Evolutionary conservation across 1,140 invertebrate genomes (phyloP), one percentile per base, ranked within the genome.

Genomic region (Drosophila ogumai): DNA sequence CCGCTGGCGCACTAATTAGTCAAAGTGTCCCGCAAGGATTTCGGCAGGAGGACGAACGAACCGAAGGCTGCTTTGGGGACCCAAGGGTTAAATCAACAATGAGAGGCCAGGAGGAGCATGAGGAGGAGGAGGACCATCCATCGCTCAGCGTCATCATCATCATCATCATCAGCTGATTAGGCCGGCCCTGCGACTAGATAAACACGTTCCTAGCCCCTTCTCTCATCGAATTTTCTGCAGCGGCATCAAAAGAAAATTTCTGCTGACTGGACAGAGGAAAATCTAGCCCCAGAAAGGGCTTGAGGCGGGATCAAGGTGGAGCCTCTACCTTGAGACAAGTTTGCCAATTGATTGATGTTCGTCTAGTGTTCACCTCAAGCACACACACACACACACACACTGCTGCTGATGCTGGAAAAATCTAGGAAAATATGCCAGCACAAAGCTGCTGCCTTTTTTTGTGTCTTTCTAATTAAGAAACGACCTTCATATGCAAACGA

Each of bases 1-100:
- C 75, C 78, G 79, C 66, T 68, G 75, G 59, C 71, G 75, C 71
- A 88, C 81, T 88, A 88, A 88, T 88, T 88, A 88, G 84, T 84
- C 84, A 88, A 87, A 88, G 85, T 88, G 84, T 54, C 79, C 77
- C 56, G 57, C 67, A 72, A 58, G 57, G 76, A 61, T 73, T 36
- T 22, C 31, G 31, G n/a, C 15, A 31, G 12, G 43, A 46, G 2
- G 38, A n/a, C 41, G 9, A 19, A n/a, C 41, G 9, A 19, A 44
- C 17, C 38, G 56, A 46, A 61, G 44, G 40, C 31, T 38, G 50
- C 5, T 31, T n/a, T 36, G 17, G 7, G 46, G 13, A 54, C 67
- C 68, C 64, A 59, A 67, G 82, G 79, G 80, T 78, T 82, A 82
- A 88, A 69, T 77, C 78, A 87, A 87, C 82, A 85, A 25, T 38